Evolutionary conservation across 2,113 vertebrate species (phyloP), one percentile per base, ranked within the genome.

Genomic region (Vanacampus margaritifer): DNA sequence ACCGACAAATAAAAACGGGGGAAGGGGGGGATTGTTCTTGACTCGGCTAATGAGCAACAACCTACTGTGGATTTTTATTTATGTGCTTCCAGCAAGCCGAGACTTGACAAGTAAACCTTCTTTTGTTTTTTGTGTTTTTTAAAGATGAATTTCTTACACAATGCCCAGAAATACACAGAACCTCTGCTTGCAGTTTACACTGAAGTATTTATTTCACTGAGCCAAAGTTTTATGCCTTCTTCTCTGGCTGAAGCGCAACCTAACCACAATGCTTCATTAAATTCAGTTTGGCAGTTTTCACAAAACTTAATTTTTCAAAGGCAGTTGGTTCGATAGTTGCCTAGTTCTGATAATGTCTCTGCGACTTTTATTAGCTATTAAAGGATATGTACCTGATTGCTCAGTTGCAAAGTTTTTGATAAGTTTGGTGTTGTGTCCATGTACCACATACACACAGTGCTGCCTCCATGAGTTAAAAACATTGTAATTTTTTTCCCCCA

Each of bases 21-120:
- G 50, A 12, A n/a, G 11, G 16, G 13, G 65, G 56, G 32, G 50
- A 48, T 10, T 79, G 75, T 71, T 75, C 69, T 54, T 21, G 53
- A 57, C 28, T 51, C 59, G 39, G 24, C 35, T 75, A 79, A 77
- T 79, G 61, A 77, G 26, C n/a, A 65, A 51, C 36, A 63, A 59
- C 72, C 54, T 57, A 57, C 26, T 51, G 73, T 72, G 74, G 64
- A 46, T 61, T 50, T 66, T 72, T 59, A 60, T 59, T 17, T 1
- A 46, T 65, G 65, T 67, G 70, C 62, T 37, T 60, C 48, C 13
- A 21, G 69, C 74, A 68, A 73, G 70, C 53, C 62, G 11, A 72
- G 57, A 39, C 32, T 68, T 36, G 26, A 48, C 0, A 12, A 56
- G 11, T 17, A 54, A 63, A 64, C n/a, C 5, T 41, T 61, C n/a